Conservation (phyloP, 1,140 invertebrate genomes). For the Apocrypta bakeri region DNA sequence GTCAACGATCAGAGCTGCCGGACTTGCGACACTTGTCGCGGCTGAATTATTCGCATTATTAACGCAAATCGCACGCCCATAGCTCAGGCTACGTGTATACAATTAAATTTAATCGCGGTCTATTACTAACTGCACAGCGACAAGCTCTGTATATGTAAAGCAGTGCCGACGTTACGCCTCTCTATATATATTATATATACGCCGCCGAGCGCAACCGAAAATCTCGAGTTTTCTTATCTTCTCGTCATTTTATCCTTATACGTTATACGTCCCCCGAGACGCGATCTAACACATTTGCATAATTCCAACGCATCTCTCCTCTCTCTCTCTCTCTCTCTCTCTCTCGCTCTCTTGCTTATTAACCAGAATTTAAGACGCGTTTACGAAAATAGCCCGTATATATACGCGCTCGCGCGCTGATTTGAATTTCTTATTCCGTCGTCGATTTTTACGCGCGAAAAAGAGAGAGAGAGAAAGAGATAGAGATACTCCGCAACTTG, state of each 20-base stretch:
- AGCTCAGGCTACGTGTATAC: neutral
- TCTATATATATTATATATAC: neutral
- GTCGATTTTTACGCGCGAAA: constrained; percentile 59
- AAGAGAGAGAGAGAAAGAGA: constrained; percentile 58
- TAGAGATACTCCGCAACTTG: neutral
- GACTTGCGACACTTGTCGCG: neutral
- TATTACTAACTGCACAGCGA: constrained; percentile 5
- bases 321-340: too few species aligned
- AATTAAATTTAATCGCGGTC: constrained; percentile 21
- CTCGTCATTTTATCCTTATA: neutral
- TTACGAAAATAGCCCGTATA: constrained; percentile 33
- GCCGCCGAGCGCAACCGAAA: neutral
- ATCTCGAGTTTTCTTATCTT: neutral
- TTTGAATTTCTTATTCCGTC: constrained; percentile 46
- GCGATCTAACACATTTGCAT: constrained; percentile 46
- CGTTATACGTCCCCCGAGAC: neutral
- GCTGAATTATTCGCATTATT: neutral
- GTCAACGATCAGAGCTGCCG: too few species aligned
- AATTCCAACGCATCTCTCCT: constrained; percentile 34
- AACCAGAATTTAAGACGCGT: constrained; percentile 39
- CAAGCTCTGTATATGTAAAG: neutral
- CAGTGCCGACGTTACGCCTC: too few species aligned
- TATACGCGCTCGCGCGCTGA: neutral
- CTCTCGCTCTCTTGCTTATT: constrained; percentile 12
- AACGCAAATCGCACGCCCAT: neutral